Base-by-base conservation (phyloP, 2,888 invertebrate species). In the Callyntrura sp. region DNA sequence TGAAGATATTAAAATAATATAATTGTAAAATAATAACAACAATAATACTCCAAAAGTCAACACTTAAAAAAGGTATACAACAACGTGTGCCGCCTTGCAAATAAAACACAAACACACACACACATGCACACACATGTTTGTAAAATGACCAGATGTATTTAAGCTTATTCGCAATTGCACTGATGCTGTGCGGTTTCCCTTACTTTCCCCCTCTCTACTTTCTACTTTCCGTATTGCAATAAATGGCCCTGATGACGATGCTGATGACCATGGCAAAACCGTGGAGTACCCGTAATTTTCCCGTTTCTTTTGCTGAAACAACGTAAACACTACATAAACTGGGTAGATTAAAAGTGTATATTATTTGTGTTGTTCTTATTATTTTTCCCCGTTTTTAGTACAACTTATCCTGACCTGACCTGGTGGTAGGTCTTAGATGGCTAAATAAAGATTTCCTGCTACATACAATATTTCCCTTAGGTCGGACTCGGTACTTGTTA, bases 391-490 rank as follows among this genome's bases (percentile, higher is more conserved):
- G 9, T 12, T 62, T 25, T n/a, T 17, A 12, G 17, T 17, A 55
- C 5, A n/a, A 55, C 17, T 62, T 62, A 25, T 20, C 20, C 9
- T 25, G 9, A 62, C 55, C 55, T 23, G 6, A 25, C 25, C 60
- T 62, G 28, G 62, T 62, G 62, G 70, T 73, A 17, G 17, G 51
- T 48, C 68, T 43, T 68, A 43, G 68, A 48, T 23, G 17, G 23
- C 76, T 76, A 76, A 76, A 51, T 76, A 76, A 48, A 76, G 76
- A 76, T 76, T 76, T 76, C 76, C 76, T 76, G 76, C 51, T 25
- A 8, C 6, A 43, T n/a, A 35, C 43, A 5, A 17, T 9, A 9
- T 68, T 43, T 35, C 43, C 8, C 68, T 43, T 43, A n/a, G 12
- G 65, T 65, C 25, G 2, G 28, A 28, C 65, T n/a, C 14, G 12